These are phyloP conservation scores for Lepilemur ruficaudatus DNA, from an alignment of 2,797 vertebrate genomes.

Conservation along the genomic window DNA sequence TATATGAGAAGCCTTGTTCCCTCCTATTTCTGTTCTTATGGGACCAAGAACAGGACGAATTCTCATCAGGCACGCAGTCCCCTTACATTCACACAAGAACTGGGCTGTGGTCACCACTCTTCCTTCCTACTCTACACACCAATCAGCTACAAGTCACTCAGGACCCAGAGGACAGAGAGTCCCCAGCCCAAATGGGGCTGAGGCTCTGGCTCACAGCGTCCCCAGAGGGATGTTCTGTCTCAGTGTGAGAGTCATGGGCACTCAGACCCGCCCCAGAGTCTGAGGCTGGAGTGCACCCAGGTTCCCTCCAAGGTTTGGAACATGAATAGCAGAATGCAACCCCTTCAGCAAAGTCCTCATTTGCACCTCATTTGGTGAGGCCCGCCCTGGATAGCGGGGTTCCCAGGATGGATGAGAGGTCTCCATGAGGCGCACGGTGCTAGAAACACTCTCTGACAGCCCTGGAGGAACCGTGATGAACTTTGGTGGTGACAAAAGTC, in stretches of 20 bases:
- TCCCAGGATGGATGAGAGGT: not conserved
- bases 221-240: not conserved
- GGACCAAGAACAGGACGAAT: not conserved
- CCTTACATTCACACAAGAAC: not conserved
- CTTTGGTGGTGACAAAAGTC: not conserved
- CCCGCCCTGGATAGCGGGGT: not conserved
- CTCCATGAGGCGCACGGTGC: not conserved
- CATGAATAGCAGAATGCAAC: accelerated
- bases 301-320: not conserved
- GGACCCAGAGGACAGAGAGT: not conserved
- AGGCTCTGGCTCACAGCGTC: not conserved
- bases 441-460: not conserved
- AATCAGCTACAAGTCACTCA: not conserved
- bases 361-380: not conserved
- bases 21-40: not conserved
- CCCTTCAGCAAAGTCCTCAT: not conserved
- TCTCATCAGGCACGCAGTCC: not conserved
- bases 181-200: no score
- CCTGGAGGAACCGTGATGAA: not conserved
- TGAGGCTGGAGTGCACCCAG: not conserved
- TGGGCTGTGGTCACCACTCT: not conserved
- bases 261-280: no score
- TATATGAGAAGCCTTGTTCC: not conserved
- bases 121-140: not conserved
- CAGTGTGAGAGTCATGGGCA: accelerated